Evolutionary conservation across 2,113 vertebrate genomes (phyloP).

Genomic region (Pteruthius melanotis): DNA sequence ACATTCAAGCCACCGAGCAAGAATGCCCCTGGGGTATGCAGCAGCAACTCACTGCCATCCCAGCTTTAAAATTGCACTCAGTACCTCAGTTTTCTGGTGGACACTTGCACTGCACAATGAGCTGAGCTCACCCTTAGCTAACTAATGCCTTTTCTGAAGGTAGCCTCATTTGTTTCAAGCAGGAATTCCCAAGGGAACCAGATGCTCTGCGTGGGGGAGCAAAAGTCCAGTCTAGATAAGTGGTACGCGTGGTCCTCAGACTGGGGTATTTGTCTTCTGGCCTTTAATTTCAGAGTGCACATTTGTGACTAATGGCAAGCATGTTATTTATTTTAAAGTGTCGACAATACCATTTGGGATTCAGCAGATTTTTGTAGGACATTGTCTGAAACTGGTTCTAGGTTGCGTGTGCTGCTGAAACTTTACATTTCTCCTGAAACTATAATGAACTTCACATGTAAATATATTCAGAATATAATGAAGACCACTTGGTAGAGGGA

Average conservation of each 20-base stretch:
- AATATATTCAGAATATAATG: background rate
- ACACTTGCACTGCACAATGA: background rate
- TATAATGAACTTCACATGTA: background rate
- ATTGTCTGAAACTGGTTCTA: background rate
- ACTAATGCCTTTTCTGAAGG: background rate
- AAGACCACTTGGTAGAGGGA: background rate
- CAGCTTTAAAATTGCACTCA: background rate
- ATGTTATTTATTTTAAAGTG: background rate
- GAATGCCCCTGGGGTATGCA: background rate
- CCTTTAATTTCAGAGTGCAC: background rate
- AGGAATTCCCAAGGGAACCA: background rate
- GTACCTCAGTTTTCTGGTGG: background rate
- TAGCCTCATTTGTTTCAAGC: background rate
- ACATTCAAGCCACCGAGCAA: background rate
- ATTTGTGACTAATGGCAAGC: background rate
- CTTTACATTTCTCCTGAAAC: background rate
- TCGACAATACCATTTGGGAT: background rate
- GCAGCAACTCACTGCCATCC: background rate
- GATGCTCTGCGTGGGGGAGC: background rate
- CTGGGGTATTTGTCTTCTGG: background rate
- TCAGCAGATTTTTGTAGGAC: background rate
- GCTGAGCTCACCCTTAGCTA: background rate
- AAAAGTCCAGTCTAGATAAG: background rate
- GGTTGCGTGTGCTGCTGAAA: background rate
- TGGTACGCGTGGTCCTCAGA: background rate